A percentile compares a stretch with the other conserved stretches of the same genome.
Conservation (phyloP, 2,797 vertebrate species). For the Falco biarmicus region DNA sequence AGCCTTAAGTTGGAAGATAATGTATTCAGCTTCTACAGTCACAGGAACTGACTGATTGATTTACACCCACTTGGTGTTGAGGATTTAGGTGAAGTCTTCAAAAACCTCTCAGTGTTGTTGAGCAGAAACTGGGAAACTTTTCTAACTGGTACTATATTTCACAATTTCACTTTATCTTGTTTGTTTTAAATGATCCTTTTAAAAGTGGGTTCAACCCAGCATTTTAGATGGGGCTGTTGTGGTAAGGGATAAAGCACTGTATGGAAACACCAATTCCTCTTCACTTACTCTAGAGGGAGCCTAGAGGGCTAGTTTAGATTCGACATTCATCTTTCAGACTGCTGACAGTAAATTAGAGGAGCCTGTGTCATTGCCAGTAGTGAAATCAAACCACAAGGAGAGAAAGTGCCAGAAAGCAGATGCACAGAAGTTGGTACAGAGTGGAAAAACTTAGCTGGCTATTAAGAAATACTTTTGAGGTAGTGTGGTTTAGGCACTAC, state of each 20-base stretch:
- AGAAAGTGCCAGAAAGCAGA: constrained; percentile 16
- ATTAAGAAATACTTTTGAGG: not conserved
- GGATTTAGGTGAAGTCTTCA: not conserved
- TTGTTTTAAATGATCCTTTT: not conserved
- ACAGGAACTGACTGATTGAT: not conserved
- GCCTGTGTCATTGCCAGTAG: not conserved
- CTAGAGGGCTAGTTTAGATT: not conserved
- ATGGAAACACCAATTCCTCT: not conserved
- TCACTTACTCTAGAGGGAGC: not conserved
- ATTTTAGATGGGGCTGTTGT: not conserved
- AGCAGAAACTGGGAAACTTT: not conserved
- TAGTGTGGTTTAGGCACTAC: not conserved
- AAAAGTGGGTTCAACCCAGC: not conserved
- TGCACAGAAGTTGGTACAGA: not conserved
- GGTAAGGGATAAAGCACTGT: not conserved
- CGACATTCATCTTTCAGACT: not conserved
- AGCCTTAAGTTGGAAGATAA: constrained; percentile 4
- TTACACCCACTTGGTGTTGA: not conserved
- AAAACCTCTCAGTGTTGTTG: not conserved
- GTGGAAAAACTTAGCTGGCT: constrained; percentile 23
- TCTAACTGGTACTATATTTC: not conserved
- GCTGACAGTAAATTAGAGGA: not conserved
- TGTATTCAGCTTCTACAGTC: not conserved
- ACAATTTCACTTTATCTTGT: not conserved
- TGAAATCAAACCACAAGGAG: not conserved